Conservation (phyloP, 2,797 vertebrate species). For the Pangasius sanitwongsei region DNA sequence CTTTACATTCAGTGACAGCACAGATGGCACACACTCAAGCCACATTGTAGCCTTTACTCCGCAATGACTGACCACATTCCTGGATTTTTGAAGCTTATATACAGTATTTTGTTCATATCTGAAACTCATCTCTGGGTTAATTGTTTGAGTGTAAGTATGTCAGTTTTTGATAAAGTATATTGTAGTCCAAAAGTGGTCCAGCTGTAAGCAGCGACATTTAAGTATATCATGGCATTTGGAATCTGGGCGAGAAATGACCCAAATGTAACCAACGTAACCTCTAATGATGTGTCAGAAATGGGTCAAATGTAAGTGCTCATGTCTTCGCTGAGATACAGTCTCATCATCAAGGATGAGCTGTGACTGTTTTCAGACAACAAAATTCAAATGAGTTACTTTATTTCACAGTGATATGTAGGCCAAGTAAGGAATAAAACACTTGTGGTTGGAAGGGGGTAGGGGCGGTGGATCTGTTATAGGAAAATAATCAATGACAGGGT, state of each 20-base stretch:
- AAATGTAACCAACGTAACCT: neutral
- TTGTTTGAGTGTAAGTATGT: neutral
- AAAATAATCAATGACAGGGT: neutral
- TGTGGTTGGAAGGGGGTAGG: neutral
- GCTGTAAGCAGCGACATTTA: neutral
- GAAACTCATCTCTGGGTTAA: neutral
- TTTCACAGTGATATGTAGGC: neutral
- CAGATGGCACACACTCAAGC: constrained; percentile 1
- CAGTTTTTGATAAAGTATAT: neutral
- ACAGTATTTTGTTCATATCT: neutral
- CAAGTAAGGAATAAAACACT: neutral
- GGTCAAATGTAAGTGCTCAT: neutral
- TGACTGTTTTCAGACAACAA: neutral
- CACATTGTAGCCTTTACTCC: neutral
- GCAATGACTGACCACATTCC: neutral
- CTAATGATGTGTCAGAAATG: constrained; percentile 11
- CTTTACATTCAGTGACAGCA: constrained; percentile 20
- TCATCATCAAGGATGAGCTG: constrained; percentile 6
- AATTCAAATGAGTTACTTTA: constrained; percentile 1
- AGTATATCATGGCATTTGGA: neutral
- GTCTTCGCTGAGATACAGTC: neutral
- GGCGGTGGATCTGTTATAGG: neutral
- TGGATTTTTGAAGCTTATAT: neutral
- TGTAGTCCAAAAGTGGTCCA: neutral
- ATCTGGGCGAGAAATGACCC: constrained; percentile 1